Percentiles rank a stretch among this genome's conserved stretches.
These are phyloP conservation scores for Tympanoctomys barrerae DNA, from an alignment of 2,797 vertebrate species.

Conservation along the genomic window DNA sequence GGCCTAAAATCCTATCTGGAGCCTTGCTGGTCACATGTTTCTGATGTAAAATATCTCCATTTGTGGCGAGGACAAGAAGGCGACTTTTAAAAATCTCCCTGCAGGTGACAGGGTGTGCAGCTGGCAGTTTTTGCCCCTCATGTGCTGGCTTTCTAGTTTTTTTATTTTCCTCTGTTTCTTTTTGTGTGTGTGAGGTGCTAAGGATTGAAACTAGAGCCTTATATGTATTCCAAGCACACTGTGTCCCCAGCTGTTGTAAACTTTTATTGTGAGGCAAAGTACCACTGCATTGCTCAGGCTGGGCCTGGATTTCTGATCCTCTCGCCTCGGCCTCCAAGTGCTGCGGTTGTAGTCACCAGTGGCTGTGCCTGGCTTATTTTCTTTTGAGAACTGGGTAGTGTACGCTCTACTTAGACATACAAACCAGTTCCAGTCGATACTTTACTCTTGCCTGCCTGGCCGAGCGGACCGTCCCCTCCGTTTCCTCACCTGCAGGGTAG, in stretches of 20 bases:
- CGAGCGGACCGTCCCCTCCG: accelerated
- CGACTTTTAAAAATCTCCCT: background rate
- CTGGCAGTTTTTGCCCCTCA: background rate
- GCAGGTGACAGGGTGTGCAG: background rate
- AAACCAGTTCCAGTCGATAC: background rate
- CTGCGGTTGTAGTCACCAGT: background rate
- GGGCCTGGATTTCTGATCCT: background rate
- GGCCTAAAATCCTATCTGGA: no score
- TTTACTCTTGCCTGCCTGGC: background rate
- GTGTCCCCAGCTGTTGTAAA: background rate
- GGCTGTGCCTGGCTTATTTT: background rate
- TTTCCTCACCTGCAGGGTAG: background rate
- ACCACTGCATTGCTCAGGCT: background rate
- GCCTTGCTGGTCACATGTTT: no score
- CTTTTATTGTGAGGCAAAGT: no score
- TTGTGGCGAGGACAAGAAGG: background rate
- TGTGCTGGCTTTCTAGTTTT: background rate
- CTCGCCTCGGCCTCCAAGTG: background rate
- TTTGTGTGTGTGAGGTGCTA: background rate
- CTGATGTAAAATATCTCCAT: background rate
- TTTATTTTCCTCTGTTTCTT: background rate
- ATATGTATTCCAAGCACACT: background rate
- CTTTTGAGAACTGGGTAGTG: background rate
- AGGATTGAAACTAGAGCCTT: background rate
- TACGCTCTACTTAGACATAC: background rate